phyloP scores from a whole-genome alignment of 2,888 invertebrate species.

The Eumerus sabulonum region DNA sequence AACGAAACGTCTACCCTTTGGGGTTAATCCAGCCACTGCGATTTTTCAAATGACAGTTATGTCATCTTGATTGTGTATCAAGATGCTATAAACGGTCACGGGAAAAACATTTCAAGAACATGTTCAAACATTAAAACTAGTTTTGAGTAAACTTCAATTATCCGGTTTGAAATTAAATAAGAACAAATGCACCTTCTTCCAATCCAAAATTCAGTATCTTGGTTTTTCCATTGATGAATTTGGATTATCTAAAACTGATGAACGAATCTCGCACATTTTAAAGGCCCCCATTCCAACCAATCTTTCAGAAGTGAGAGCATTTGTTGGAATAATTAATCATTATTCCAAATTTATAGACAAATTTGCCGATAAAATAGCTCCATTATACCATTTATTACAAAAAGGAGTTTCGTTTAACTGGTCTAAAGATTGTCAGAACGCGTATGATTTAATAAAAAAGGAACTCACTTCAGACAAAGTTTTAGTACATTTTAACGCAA shows the following conservation, averaged over 20 bases:
- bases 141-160: constrained; percentile 68
- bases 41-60: constrained; percentile 7
- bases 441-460: constrained; percentile 20
- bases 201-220: constrained; percentile 31
- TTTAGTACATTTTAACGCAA: constrained; percentile 34
- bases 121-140: constrained; percentile 56
- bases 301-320: constrained; percentile 70
- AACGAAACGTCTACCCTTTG: constrained; percentile 11
- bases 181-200: constrained; percentile 70
- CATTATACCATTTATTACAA: constrained; percentile 25
- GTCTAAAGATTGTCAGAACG: too few relatives aligned
- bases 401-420: constrained; percentile 26
- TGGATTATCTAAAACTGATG: constrained; percentile 67
- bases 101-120: constrained; percentile 14
- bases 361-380: too few relatives aligned
- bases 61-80: background rate
- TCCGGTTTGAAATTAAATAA: constrained; percentile 54
- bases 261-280: constrained; percentile 62
- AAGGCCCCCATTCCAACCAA: constrained; percentile 56
- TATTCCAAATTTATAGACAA: too few relatives aligned
- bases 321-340: constrained; percentile 74
- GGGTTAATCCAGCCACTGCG: constrained; percentile 9
- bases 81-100: background rate
- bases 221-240: constrained; percentile 66
- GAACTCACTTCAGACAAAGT: constrained; percentile 33